Evolutionary conservation across 2,797 vertebrate species (phyloP), one percentile per base, ranked within the genome.

Genomic region (Dryobates pubescens): DNA sequence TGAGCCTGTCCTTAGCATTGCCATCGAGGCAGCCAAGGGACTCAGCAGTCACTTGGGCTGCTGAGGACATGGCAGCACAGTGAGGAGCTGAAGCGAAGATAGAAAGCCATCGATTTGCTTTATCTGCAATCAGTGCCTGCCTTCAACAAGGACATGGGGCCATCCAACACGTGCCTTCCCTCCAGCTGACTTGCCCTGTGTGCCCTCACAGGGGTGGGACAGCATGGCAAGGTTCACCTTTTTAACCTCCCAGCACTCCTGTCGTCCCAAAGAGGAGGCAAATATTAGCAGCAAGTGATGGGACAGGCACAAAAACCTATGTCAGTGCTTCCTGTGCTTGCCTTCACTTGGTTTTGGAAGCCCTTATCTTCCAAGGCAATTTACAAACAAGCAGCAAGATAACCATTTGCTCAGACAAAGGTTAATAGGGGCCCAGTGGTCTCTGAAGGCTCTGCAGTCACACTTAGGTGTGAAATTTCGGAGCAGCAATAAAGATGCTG

Each of bases 331-430:
- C 15, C 51, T 89, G 36, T 14, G 7, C 70, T 88, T 92, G 57
- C 63, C 73, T 92, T 68, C 71, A 19, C 67, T 91, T 90, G 30
- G 30, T 62, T 96, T 94, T 67, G 56, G 62, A 82, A 90, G 73
- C 53, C n/a, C 86, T 79, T 92, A 77, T 77, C 94, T 96, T 93
- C 61, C 75, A 78, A 89, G 56, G 71, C 73, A 92, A 91, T 95
- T 96, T 90, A 91, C 86, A 88, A 97, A 94, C 81, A 92, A 75
- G 56, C 36, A 58, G 72, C 1, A 9, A 87, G 79, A 73, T 41
- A 74, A 69, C 78, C 51, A 78, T 95, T 95, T 95, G 63, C 72
- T 93, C 88, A 94, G 85, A 93, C 49, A 74, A 90, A 96, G 95
- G 90, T 95, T 96, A 95, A 95, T 78, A 82, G 90, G 88, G 90